Conservation (phyloP, 1,140 invertebrate species). For the Eufriesea mexicana region DNA sequence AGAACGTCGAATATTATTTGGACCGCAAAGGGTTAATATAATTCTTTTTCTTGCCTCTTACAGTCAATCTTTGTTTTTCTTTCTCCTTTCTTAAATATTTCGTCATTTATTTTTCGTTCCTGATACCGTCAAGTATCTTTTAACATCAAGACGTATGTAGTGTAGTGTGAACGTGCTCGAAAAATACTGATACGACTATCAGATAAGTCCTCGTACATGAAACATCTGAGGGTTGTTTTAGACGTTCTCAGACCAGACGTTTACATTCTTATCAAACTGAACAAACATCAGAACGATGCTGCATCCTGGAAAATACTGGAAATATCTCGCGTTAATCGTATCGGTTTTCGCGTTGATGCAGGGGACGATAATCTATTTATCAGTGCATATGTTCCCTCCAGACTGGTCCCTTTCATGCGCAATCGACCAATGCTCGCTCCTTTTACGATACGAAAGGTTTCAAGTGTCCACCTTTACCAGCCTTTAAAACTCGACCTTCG, state of each 20-base stretch:
- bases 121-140: too few relatives aligned
- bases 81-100: too few relatives aligned
- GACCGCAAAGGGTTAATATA: too few relatives aligned
- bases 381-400: constrained; percentile 22
- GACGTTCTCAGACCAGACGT: background rate
- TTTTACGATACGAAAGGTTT: constrained; percentile 21
- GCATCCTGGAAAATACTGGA: background rate
- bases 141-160: too few relatives aligned
- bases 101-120: too few relatives aligned
- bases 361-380: constrained; percentile 30
- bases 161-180: too few relatives aligned
- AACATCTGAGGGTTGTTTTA: background rate
- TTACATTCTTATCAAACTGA: background rate
- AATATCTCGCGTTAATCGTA: background rate
- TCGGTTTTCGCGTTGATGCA: background rate
- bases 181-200: background rate
- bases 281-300: background rate
- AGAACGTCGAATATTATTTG: too few relatives aligned
- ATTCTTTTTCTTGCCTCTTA: too few relatives aligned
- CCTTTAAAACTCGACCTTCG: constrained; percentile 43
- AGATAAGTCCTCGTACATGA: background rate
- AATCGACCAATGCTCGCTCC: constrained; percentile 25
- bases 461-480: constrained; percentile 16
- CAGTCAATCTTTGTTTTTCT: too few relatives aligned
- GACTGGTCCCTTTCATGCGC: constrained; percentile 31